Base-by-base conservation (phyloP, 2,113 vertebrate species). In the Tricholaema leucomelas region DNA sequence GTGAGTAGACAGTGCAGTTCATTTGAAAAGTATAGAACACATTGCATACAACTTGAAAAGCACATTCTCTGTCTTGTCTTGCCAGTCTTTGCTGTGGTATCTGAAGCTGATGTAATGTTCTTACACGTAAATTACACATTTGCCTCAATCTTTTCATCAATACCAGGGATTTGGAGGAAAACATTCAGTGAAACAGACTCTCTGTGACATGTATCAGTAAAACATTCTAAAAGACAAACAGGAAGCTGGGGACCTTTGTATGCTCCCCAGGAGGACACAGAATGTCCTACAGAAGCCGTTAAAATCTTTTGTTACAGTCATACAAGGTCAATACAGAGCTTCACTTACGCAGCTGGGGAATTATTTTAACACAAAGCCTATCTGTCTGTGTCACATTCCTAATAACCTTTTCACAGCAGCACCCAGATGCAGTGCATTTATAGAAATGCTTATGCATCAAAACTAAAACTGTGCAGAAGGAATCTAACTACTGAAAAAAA, bases 381-480 rank as follows among this genome's bases (percentile, higher is more conserved):
- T 89, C 76, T 55, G 36, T 81, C 94, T 83, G 58, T 90, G 86
- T 92, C 90, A 75, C 69, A 88, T 81, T 90, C 69, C 88, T 95
- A 92, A 90, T 78, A 90, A 90, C 42, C 88, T 88, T 90, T 83
- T 88, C 73, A 95, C 67, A 69, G 78, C 70, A 86, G 69, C 44
- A 59, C 52, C 72, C 85, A 92, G 88, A 90, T 69, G 65, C 54
- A 90, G 88, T 30, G 58, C 73, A 83, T 86, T 95, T 96, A 90
- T 72, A 90, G 80, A 95, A 94, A 86, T 11, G 76, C 80, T 90
- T 88, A 94, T 14, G 30, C 70, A 77, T 89, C 79, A 91, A 77
- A 93, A 92, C 73, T 66, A 73, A 90, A 94, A 92, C 64, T 38
- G 38, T 81, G 76, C 58, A 78, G 90, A 82, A 83, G 64, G 69